Evolutionary conservation across 2,797 vertebrate species (phyloP).

Genomic region (Saxicola maurus): DNA sequence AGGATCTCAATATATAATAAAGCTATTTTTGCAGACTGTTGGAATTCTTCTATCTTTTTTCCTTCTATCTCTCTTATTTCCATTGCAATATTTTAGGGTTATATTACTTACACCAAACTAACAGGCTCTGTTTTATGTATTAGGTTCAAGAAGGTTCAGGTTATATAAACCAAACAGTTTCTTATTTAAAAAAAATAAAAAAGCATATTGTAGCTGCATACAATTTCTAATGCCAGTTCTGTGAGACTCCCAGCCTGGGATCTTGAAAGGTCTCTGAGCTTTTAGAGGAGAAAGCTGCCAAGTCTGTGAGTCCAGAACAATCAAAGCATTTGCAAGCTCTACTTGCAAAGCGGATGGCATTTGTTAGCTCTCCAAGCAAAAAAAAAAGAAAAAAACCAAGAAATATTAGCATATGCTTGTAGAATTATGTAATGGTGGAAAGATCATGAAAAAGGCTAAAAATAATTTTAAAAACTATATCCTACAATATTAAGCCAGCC

Average conservation of each 20-base stretch:
- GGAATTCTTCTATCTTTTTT: neutral
- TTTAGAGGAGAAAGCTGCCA: conserved; percentile 14
- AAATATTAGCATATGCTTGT: conserved; percentile 8
- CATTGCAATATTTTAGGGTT: neutral
- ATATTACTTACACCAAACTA: neutral
- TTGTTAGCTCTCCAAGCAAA: neutral
- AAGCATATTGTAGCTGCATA: neutral
- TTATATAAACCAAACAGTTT: neutral
- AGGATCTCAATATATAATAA: neutral
- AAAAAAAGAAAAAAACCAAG: neutral
- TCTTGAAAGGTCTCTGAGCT: neutral
- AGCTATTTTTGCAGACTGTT: neutral
- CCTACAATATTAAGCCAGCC: neutral
- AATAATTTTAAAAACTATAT: neutral
- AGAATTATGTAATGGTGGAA: conserved; percentile 24
- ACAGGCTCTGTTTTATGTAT: neutral
- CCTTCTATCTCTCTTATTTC: neutral
- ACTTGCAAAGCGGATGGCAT: neutral
- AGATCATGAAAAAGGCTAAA: neutral
- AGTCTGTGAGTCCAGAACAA: neutral
- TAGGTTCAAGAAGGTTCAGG: neutral
- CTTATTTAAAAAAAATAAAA: neutral
- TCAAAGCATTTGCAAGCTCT: conserved; percentile 3
- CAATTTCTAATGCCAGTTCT: neutral
- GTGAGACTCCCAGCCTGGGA: neutral